phyloP scores from a whole-genome alignment of 2,113 vertebrate genomes.

The Lagopus muta region DNA sequence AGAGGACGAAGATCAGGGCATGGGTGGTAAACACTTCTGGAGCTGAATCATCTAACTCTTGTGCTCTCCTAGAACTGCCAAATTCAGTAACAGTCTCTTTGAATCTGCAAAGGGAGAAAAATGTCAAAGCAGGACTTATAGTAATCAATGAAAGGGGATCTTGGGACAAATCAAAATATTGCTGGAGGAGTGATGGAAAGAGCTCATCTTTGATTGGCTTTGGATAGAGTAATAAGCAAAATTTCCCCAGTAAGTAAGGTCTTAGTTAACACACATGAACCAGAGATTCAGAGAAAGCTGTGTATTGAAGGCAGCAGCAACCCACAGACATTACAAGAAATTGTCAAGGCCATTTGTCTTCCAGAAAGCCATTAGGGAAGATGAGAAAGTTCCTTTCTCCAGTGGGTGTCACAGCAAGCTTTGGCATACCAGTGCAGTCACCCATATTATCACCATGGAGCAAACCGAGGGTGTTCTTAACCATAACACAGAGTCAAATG shows the following conservation, averaged over 20 bases:
- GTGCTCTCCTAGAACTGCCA: neutral
- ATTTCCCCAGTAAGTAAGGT: neutral
- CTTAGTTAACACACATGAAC: neutral
- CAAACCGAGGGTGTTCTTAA: neutral
- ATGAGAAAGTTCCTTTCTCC: neutral
- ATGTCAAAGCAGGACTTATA: neutral
- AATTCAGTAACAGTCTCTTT: constrained; percentile 11
- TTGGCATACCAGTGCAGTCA: neutral
- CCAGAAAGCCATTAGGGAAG: fast-evolving
- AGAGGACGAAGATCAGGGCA: neutral
- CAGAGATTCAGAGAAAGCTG: neutral
- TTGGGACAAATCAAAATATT: neutral
- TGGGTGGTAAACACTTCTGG: constrained; percentile 18
- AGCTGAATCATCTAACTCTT: constrained; percentile 20
- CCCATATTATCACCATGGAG: neutral
- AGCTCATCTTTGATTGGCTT: constrained; percentile 2
- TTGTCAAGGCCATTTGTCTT: neutral
- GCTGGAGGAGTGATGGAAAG: neutral
- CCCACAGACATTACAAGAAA: neutral
- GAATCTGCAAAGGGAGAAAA: neutral
- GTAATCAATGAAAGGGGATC: neutral
- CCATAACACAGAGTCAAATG: neutral
- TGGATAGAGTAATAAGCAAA: neutral
- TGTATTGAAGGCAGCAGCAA: neutral
- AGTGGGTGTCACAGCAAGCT: neutral